These are phyloP conservation scores for Lasaia peninsularis DNA, from an alignment of 1,140 invertebrate species.

Conservation along the genomic window DNA sequence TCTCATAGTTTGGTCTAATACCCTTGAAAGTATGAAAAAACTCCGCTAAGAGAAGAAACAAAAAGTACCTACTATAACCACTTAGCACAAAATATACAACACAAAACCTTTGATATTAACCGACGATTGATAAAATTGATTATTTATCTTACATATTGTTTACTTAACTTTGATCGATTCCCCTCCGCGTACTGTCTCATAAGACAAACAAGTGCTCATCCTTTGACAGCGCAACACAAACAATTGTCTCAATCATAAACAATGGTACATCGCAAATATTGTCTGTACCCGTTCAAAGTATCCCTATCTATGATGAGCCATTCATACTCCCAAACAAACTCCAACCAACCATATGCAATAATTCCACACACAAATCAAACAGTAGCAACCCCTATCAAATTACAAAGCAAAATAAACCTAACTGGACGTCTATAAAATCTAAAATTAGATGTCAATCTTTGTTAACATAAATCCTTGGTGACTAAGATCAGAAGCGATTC, in stretches of 20 bases:
- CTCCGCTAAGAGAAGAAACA: too few relatives aligned
- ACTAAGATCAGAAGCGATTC: conserved; percentile 74
- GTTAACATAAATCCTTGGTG: conserved; percentile 70
- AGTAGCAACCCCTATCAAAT: conserved; percentile 45
- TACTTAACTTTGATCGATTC: conserved; percentile 34
- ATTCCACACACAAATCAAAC: conserved; percentile 54
- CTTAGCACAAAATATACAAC: too few relatives aligned
- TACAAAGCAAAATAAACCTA: conserved; percentile 62
- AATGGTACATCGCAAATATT: conserved; percentile 75
- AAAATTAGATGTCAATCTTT: conserved; percentile 58
- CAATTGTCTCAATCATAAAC: conserved; percentile 76
- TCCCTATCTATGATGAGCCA: conserved; percentile 74
- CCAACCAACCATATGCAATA: conserved; percentile 76
- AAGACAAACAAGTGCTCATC: conserved; percentile 73
- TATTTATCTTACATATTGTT: conserved; percentile 34
- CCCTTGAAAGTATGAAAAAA: too few relatives aligned
- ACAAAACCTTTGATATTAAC: neutral
- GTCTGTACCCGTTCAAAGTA: conserved; percentile 60
- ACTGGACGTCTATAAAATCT: conserved; percentile 64
- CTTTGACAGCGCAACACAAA: conserved; percentile 73
- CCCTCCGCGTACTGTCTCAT: conserved; percentile 37
- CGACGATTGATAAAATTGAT: conserved; percentile 1
- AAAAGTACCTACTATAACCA: too few relatives aligned
- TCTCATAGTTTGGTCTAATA: too few relatives aligned
- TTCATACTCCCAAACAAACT: conserved; percentile 75